Percentiles rank a stretch among this genome's conserved stretches.
Conservation (phyloP, 2,113 vertebrate genomes). For the Erythrolamprus reginae region DNA sequence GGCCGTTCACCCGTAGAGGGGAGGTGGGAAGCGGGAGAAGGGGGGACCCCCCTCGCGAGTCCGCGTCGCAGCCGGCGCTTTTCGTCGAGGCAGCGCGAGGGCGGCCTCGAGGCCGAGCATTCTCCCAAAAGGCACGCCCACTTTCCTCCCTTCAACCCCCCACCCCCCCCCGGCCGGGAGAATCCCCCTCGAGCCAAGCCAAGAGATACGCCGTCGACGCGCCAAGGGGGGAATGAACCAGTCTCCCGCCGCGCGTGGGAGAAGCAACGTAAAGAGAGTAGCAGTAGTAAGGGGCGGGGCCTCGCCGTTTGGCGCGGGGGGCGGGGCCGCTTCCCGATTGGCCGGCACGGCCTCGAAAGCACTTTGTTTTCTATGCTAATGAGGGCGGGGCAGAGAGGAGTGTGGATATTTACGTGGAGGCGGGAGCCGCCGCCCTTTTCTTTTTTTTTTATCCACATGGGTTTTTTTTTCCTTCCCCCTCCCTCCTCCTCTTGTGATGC, state of each 20-base stretch:
- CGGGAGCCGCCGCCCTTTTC: constrained; percentile 94
- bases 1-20: not conserved
- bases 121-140: no score
- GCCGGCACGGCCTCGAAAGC: constrained; percentile 82
- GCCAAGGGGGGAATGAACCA: not conserved
- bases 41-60: no score
- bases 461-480: constrained; percentile 34
- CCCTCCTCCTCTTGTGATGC: not conserved
- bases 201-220: not conserved
- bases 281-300: constrained; percentile 30
- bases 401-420: constrained; percentile 92
- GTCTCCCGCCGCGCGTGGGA: not conserved
- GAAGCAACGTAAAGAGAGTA: not conserved
- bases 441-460: constrained; percentile 89
- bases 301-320: constrained; percentile 37
- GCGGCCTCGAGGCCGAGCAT: not conserved
- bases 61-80: not conserved
- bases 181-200: not conserved
- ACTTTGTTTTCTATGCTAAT: constrained; percentile 93
- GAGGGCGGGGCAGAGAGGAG: constrained; percentile 80
- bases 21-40: not conserved
- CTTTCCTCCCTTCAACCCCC: no score
- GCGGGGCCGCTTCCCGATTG: constrained; percentile 65
- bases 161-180: not conserved
- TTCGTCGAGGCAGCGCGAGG: not conserved